A percentile compares a stretch with the other conserved stretches of the same genome.
Conservation (phyloP, 35 echinoderm and acorn worm genomes). For the Lytechinus variegatus region DNA sequence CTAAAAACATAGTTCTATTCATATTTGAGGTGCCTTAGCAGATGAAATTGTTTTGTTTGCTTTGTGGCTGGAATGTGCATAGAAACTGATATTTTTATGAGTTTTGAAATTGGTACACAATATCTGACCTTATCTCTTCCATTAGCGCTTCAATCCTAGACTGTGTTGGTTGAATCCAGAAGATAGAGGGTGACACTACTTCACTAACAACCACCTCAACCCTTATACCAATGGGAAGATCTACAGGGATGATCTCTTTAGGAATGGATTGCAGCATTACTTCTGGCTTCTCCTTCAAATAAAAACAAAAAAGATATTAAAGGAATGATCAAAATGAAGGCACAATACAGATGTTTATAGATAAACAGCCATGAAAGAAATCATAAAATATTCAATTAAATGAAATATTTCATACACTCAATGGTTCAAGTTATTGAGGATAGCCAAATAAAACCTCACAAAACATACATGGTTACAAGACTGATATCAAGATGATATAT, state of each 20-base stretch:
- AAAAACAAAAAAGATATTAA: neutral
- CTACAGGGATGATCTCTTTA: conserved; percentile 3
- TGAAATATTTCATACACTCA: no score
- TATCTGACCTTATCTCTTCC: conserved; percentile 59
- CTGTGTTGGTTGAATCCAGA: conserved; percentile 70
- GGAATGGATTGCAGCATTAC: neutral
- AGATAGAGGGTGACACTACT: conserved; percentile 53
- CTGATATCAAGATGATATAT: no score
- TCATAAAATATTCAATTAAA: no score
- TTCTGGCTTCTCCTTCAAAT: neutral
- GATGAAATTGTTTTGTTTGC: no score
- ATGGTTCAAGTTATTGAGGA: no score
- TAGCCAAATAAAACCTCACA: no score
- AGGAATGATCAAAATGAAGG: neutral
- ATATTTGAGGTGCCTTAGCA: no score
- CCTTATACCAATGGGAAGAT: neutral
- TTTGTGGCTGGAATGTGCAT: no score
- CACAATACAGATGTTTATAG: neutral
- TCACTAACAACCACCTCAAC: conserved; percentile 72
- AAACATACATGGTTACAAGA: no score
- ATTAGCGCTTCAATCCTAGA: conserved; percentile 56
- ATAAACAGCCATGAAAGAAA: no score
- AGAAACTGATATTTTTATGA: no score
- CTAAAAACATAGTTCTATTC: no score
- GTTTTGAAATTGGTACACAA: neutral